Evolutionary conservation across 2,888 invertebrate species (phyloP).

Genomic region (Temnothorax rugatulus): DNA sequence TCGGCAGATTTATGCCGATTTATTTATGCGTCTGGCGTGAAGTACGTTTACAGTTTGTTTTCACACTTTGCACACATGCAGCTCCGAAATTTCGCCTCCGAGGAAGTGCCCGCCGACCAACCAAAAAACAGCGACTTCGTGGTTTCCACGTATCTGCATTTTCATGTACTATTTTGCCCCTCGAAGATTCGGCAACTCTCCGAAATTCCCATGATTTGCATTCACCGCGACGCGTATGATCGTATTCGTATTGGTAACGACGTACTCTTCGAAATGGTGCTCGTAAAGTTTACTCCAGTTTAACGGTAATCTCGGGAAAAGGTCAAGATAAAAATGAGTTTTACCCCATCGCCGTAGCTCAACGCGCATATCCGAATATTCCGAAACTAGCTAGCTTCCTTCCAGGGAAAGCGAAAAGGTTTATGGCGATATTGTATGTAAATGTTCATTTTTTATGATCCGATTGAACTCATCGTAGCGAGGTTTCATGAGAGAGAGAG

Average conservation of each 20-base stretch:
- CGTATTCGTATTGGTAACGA: not conserved
- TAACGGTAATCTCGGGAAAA: not conserved
- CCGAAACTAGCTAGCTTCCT: not conserved
- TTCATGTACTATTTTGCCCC: not conserved
- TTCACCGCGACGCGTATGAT: not conserved
- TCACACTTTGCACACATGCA: slow-evolving; percentile 28
- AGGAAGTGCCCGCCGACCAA: not conserved
- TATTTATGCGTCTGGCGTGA: slow-evolving; percentile 50
- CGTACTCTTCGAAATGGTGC: not conserved
- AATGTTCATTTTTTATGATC: not conserved
- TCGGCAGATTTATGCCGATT: slow-evolving; percentile 41
- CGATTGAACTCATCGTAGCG: not conserved
- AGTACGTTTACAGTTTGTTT: slow-evolving; percentile 63
- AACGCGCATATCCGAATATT: not conserved
- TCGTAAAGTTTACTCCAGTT: slow-evolving; percentile 4
- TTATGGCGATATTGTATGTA: not conserved
- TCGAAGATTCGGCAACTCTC: not conserved
- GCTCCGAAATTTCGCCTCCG: not conserved
- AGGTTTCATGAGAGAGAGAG: not conserved
- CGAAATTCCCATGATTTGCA: slow-evolving; percentile 20
- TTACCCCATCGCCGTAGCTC: not conserved
- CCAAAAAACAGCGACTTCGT: slow-evolving; percentile 21
- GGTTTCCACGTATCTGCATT: slow-evolving; percentile 11
- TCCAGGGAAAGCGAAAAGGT: too few species aligned
- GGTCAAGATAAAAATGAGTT: slow-evolving; percentile 21